Evolutionary conservation across 1,140 invertebrate species (phyloP).

Genomic region (Glossosoma conforme): DNA sequence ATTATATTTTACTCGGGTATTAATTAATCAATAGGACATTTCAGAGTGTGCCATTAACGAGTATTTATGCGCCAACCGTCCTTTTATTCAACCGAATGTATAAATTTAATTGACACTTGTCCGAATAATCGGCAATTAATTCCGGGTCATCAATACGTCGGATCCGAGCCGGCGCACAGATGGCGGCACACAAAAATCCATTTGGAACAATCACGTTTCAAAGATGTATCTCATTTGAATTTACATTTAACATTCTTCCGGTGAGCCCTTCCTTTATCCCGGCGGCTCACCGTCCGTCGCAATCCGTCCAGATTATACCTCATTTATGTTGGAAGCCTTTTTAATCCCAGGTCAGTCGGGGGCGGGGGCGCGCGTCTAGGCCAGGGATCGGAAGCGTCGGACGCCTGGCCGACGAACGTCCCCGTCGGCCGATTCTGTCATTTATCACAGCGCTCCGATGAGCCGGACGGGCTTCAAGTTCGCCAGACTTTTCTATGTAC

Average conservation of each 20-base stretch:
- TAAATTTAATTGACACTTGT: no score
- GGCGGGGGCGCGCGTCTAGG: conserved; percentile 1
- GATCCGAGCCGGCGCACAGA: no score
- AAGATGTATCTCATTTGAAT: conserved; percentile 31
- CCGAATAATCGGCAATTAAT: no score
- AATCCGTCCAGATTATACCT: conserved; percentile 29
- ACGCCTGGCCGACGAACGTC: neutral
- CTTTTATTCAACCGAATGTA: no score
- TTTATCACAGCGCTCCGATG: conserved; percentile 26
- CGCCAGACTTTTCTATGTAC: neutral
- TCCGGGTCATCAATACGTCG: no score
- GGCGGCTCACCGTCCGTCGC: conserved; percentile 6
- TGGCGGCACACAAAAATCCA: conserved; percentile 15
- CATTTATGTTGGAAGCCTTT: conserved; percentile 31
- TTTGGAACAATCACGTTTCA: conserved; percentile 30
- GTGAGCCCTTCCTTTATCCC: conserved; percentile 12
- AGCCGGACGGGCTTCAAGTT: neutral
- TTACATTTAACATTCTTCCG: conserved; percentile 27
- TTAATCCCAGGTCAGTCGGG: conserved; percentile 27
- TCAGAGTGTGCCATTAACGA: no score
- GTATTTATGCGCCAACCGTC: no score
- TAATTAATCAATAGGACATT: no score
- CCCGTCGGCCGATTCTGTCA: conserved; percentile 9
- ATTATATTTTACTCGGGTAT: no score
- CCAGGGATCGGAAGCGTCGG: conserved; percentile 1